Evolutionary conservation across 2,113 vertebrate species (phyloP).

Genomic region (Malurus elegans): DNA sequence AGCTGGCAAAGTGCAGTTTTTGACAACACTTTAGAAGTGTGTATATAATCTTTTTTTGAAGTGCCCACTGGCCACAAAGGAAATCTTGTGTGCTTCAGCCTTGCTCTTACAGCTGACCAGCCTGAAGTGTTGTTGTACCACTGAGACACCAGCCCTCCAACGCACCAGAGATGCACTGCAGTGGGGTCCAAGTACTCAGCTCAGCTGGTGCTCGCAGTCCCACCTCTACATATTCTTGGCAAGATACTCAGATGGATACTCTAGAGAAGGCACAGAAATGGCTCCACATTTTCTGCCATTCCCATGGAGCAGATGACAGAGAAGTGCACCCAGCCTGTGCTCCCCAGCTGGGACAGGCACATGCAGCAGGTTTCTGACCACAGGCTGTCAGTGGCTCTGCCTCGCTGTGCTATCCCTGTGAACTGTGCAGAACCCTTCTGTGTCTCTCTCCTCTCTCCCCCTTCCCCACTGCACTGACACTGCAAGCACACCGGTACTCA

Average conservation of each 20-base stretch:
- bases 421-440: neutral
- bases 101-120: neutral
- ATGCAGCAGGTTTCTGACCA: neutral
- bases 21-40: neutral
- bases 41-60: neutral
- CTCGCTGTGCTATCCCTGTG: neutral
- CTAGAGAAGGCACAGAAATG: neutral
- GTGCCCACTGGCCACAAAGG: neutral
- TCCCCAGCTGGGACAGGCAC: neutral
- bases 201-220: fast-evolving
- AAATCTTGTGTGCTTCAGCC: neutral
- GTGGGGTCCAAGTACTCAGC: fast-evolving
- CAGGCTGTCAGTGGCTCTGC: neutral
- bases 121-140: neutral
- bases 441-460: constrained; percentile 51
- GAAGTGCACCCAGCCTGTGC: neutral
- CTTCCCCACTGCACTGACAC: neutral
- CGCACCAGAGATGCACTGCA: neutral
- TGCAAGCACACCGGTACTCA: constrained; percentile 75
- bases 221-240: neutral
- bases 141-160: neutral
- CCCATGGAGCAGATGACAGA: neutral
- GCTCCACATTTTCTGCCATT: neutral
- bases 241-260: neutral
- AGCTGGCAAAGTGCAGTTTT: neutral